Evolutionary conservation across 2,888 invertebrate species (phyloP).

Genomic region (Mythimna vitellina): DNA sequence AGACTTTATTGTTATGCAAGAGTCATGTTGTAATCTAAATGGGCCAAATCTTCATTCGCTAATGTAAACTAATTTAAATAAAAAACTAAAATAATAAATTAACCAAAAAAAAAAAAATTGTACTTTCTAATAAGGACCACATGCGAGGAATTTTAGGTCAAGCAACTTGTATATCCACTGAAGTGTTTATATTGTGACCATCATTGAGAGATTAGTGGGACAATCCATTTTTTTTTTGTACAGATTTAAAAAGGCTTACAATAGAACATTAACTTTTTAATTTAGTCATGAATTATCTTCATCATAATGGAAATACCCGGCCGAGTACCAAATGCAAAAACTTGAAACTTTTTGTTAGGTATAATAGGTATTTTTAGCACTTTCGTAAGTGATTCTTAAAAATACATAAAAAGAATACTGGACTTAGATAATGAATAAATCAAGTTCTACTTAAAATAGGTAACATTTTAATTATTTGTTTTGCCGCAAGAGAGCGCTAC

Average conservation of each 20-base stretch:
- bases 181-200: slow-evolving; percentile 23
- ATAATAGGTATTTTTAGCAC: slow-evolving; percentile 9
- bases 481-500: not conserved
- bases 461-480: not conserved
- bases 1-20: not conserved
- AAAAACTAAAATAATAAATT: no score
- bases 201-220: slow-evolving; percentile 5
- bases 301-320: slow-evolving; percentile 28
- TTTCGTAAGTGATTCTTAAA: not conserved
- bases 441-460: not conserved
- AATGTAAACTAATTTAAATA: no score
- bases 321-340: slow-evolving; percentile 5
- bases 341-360: not conserved
- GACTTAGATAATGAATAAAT: not conserved
- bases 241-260: not conserved
- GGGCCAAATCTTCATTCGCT: no score
- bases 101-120: not conserved
- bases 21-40: slow-evolving; percentile 1
- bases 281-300: not conserved
- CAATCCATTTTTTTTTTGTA: slow-evolving; percentile 31
- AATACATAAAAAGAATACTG: not conserved
- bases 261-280: not conserved
- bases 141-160: slow-evolving; percentile 29
- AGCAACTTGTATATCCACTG: slow-evolving; percentile 16
- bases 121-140: not conserved